Evolutionary conservation across 2,888 invertebrate species (phyloP).

Genomic region (Onthophagus sagittarius): DNA sequence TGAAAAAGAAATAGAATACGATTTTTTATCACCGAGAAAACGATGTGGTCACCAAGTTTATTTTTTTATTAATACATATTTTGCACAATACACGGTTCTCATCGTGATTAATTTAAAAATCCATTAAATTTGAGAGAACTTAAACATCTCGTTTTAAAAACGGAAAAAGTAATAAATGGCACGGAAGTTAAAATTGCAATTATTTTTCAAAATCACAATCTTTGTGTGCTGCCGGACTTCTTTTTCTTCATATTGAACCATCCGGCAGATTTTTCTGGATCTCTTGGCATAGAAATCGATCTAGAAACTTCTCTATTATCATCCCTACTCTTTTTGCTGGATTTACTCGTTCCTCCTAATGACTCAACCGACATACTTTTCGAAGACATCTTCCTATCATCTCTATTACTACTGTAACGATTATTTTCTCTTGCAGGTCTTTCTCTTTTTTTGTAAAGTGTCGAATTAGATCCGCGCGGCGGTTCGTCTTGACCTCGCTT

Average conservation of each 20-base stretch:
- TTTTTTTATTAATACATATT: no score
- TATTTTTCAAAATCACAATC: slow-evolving; percentile 36
- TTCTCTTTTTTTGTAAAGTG: slow-evolving; percentile 46
- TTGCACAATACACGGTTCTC: slow-evolving; percentile 17
- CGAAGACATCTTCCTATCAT: slow-evolving; percentile 44
- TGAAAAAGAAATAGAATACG: slow-evolving; percentile 41
- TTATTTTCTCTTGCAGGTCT: slow-evolving; percentile 50
- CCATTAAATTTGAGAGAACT: slow-evolving; percentile 23
- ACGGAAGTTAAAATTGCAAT: slow-evolving; percentile 12
- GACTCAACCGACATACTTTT: slow-evolving; percentile 64
- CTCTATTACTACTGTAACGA: slow-evolving; percentile 41
- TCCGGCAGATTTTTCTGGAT: slow-evolving; percentile 66
- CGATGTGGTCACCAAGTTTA: neutral
- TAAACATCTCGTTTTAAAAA: slow-evolving; percentile 14
- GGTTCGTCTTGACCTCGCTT: slow-evolving; percentile 41
- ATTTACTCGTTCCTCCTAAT: slow-evolving; percentile 51
- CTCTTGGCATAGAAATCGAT: slow-evolving; percentile 70
- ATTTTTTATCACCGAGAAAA: slow-evolving; percentile 3
- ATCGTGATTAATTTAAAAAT: slow-evolving; percentile 21
- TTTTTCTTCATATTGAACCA: slow-evolving; percentile 65
- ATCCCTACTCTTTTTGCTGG: slow-evolving; percentile 28
- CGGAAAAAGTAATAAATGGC: slow-evolving; percentile 21
- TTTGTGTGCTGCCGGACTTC: slow-evolving; percentile 39
- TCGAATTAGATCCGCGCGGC: slow-evolving; percentile 41
- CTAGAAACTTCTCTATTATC: slow-evolving; percentile 50